Evolutionary conservation across 2,888 invertebrate genomes (phyloP).

Genomic region (Drosophila koepferae): DNA sequence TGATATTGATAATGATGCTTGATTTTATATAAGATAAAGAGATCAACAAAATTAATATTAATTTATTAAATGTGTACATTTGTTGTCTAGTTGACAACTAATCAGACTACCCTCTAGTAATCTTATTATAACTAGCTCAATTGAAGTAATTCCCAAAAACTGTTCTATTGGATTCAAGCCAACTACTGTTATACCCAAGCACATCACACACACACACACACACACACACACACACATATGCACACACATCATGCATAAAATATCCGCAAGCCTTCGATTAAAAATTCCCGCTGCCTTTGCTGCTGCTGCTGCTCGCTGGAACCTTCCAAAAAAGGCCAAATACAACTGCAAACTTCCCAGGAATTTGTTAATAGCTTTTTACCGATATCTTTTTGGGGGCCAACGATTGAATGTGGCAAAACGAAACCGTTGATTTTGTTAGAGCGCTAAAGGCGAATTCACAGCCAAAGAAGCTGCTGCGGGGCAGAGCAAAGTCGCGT

Average conservation of each 20-base stretch:
- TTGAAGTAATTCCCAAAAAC: neutral
- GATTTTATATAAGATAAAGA: no score
- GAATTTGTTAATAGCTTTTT: slow-evolving; percentile 81
- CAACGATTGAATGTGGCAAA: slow-evolving; percentile 32
- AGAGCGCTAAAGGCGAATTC: slow-evolving; percentile 18
- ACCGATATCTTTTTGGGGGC: slow-evolving; percentile 70
- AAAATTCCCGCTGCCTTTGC: slow-evolving; percentile 33
- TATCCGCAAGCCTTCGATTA: slow-evolving; percentile 55
- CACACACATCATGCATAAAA: slow-evolving; percentile 12
- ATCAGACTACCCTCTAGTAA: neutral
- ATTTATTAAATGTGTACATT: no score
- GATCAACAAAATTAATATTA: no score
- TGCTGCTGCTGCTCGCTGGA: slow-evolving; percentile 12
- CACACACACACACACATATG: slow-evolving; percentile 1
- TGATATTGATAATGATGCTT: no score
- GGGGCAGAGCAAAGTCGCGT: neutral
- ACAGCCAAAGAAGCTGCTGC: slow-evolving; percentile 28
- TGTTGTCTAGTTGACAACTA: neutral
- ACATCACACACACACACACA: neutral
- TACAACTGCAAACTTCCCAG: slow-evolving; percentile 75
- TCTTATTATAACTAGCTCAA: neutral
- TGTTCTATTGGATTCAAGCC: slow-evolving; percentile 5
- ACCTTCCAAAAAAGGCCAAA: slow-evolving; percentile 24
- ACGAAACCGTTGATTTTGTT: slow-evolving; percentile 74
- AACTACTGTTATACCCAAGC: slow-evolving; percentile 23